Evolutionary conservation across 53 echinoderm and acorn worm species (phyloP).

Genomic region (Holothuria scabra): DNA sequence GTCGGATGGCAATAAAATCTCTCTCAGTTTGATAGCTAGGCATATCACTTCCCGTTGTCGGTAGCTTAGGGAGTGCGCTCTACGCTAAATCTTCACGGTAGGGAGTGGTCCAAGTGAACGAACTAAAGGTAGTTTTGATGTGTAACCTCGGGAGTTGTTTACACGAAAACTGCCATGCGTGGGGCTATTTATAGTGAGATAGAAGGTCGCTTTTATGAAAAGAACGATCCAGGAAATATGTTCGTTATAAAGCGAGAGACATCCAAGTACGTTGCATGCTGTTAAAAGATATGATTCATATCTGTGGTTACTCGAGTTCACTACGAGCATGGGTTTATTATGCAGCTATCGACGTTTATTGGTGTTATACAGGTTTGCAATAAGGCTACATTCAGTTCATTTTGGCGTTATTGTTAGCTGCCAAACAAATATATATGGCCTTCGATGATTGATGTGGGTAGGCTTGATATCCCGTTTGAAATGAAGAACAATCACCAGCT

Average conservation of each 20-base stretch:
- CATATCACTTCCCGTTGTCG: conserved; percentile 45
- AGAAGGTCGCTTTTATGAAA: conserved; percentile 37
- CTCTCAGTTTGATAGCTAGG: conserved; percentile 43
- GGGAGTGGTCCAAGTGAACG: conserved; percentile 38
- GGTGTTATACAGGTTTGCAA: no score
- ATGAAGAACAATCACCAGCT: no score
- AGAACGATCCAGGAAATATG: neutral
- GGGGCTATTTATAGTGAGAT: conserved; percentile 45
- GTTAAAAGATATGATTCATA: conserved; percentile 33
- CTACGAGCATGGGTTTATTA: no score
- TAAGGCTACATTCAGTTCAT: no score
- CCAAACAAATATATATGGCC: no score
- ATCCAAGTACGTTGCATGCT: conserved; percentile 25
- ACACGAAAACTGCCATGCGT: conserved; percentile 43
- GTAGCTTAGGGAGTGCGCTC: conserved; percentile 32
- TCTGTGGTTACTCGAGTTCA: conserved; percentile 39
- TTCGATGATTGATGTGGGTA: no score
- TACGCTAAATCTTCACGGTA: conserved; percentile 18
- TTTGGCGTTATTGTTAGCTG: no score
- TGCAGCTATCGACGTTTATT: no score
- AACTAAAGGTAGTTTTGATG: conserved; percentile 21
- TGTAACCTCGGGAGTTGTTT: conserved; percentile 45
- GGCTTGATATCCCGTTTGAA: no score
- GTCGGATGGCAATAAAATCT: conserved; percentile 44
- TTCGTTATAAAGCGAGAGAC: neutral